Base-by-base conservation (phyloP, 2,113 vertebrate genomes). In the Pardalotus punctatus region DNA sequence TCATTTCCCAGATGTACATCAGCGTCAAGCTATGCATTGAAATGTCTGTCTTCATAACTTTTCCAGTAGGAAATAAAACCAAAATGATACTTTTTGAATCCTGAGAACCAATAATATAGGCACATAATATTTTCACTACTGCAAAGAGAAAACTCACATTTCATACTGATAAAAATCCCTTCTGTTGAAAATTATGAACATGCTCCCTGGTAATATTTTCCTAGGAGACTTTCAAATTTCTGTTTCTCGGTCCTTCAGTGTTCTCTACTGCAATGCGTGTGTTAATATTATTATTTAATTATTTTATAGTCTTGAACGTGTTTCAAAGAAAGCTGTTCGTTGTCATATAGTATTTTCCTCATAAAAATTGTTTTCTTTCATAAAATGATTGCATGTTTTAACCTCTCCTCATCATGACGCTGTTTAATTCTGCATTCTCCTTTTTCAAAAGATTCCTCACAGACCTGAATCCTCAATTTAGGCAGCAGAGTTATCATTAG, bases 1-100 rank as follows among this genome's bases (percentile, higher is more conserved):
- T 81, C 20, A 25, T 93, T 96, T 96, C 73, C n/a, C 45, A 65
- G 57, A 38, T 81, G 62, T 90, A 70, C 24, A 25, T 91, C n/a
- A 47, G 33, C 76, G 57, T 76, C 45, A 72, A 2, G 6, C 25
- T 57, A 82, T 48, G 53, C 33, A 76, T 40, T 86, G 57, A 95
- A 92, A 81, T 72, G 33, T 35, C 48, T 60, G 17, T 81, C 58
- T 90, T 88, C 2, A 0, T 67, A 90, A 29, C 82, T 91, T 87
- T 91, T 91, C 35, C 27, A 53, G 62, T 29, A 57, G 57, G 45
- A 89, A 86, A 86, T 85, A 94, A 74, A 85, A 76, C 3, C 10
- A 50, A 45, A 93, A 51, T 61, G 1, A 21, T 50, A 47, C 9
- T 65, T 78, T 80, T 61, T 42, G 47, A 78, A 91, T n/a, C 22